Base-by-base conservation (phyloP, 2,888 invertebrate genomes). In the Eubasilissa splendida region DNA sequence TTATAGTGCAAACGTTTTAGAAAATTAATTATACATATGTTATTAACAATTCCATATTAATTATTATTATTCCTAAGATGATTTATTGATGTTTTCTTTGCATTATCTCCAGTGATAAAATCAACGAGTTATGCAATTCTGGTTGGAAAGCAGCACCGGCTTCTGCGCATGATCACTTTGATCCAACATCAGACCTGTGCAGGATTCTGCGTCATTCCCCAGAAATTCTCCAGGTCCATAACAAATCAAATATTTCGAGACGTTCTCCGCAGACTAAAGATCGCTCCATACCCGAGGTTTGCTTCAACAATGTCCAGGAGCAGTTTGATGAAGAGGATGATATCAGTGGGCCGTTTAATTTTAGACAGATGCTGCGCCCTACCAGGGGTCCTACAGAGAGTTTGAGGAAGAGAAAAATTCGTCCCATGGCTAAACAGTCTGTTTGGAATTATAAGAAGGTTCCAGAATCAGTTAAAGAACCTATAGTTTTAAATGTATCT, bases 341-440 rank as follows among this genome's bases (percentile, higher is more conserved):
- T 84, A 90, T 91, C 10, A 91, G 91, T 66, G 94, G 94, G 0
- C 94, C 94, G 0, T 94, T 93, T 86, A 92, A 94, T 85, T 94
- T 94, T 85, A 90, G 94, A 71, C 93, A 93, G 84, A 86, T 94
- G 12, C 86, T 94, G 3, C 88, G 93, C 83, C 93, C 93, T 0
- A 93, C 94, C 0, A 88, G 92, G 79, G 92, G 93, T 2, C 94
- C 94, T 0, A 94, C 94, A 0, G 94, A 94, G 84, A 94, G 94
- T 66, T 87, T 94, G 75, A 89, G 94, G 33, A 93, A 93, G 85
- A 88, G 93, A 22, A 93, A 93, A 87, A 92, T 82, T 22, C 79
- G 80, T 12, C 84, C 82, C 3, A 60, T 74, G 0, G 52, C 60
- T 11, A 63, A 77, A 14, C 77, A 81, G 50, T 71, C 76, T 3